Evolutionary conservation across 2,797 vertebrate genomes (phyloP).

Genomic region (Pseudochirops corinnae): DNA sequence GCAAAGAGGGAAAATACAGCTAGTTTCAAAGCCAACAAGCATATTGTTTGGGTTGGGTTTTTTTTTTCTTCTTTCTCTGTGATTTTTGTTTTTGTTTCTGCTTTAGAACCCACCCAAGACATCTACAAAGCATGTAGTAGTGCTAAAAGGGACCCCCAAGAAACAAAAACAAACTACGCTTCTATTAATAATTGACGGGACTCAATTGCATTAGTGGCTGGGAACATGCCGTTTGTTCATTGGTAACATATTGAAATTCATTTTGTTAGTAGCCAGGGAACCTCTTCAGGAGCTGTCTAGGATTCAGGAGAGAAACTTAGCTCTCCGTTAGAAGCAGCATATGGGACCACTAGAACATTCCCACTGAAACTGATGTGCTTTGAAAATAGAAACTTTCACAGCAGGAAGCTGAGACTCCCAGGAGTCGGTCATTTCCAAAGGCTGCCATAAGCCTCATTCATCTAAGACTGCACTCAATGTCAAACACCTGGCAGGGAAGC

Average conservation of each 20-base stretch:
- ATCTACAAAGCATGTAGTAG: slow-evolving; percentile 70
- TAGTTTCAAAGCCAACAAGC: slow-evolving; percentile 81
- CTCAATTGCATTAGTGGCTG: slow-evolving; percentile 81
- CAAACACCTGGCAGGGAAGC: slow-evolving; percentile 92
- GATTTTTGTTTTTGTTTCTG: slow-evolving; percentile 68
- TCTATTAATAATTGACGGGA: slow-evolving; percentile 84
- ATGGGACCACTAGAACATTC: slow-evolving; percentile 87
- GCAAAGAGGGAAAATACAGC: slow-evolving; percentile 85
- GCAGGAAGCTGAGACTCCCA: slow-evolving; percentile 89
- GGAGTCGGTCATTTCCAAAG: slow-evolving; percentile 89
- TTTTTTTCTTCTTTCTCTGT: background rate
- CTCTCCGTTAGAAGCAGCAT: slow-evolving; percentile 87
- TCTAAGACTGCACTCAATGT: slow-evolving; percentile 90
- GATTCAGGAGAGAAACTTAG: slow-evolving; percentile 84
- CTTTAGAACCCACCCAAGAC: slow-evolving; percentile 75
- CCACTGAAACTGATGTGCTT: slow-evolving; percentile 89
- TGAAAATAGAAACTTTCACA: slow-evolving; percentile 94
- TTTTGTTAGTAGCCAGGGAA: slow-evolving; percentile 86
- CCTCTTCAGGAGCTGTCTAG: slow-evolving; percentile 84
- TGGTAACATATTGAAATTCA: slow-evolving; percentile 86
- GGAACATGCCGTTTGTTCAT: slow-evolving; percentile 78
- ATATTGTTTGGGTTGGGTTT: slow-evolving; percentile 71
- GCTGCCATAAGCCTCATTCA: slow-evolving; percentile 91
- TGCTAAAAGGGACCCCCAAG: slow-evolving; percentile 77
- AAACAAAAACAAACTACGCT: slow-evolving; percentile 83